Evolutionary conservation across 2,113 vertebrate genomes (phyloP), one percentile per base, ranked within the genome.

Genomic region (Microcebus ravelobensis): DNA sequence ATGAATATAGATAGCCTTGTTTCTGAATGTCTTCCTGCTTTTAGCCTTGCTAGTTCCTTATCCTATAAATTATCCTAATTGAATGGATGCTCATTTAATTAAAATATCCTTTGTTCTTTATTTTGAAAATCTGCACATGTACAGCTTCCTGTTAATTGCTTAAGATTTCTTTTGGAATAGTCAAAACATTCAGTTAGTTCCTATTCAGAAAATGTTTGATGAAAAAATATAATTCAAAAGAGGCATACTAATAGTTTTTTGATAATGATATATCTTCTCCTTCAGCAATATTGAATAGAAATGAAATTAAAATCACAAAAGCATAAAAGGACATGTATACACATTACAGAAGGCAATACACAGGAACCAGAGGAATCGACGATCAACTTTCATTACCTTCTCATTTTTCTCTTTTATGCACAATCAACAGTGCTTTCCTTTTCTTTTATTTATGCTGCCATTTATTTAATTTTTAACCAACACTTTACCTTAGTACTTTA

Each of bases 261-360:
- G 89, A 86, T 97, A 97, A 42, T 29, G 27, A 96, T 77, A 63
- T 52, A 89, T 96, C 73, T 59, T 94, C 61, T 96, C 59, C 86
- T 98, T 97, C 96, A 98, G 73, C n/a, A 97, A 48, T 63, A 94
- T 0, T 52, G 17, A 74, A 94, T 81, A 93, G 67, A 96, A 96
- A 91, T 84, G 93, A 98, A 98, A 97, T 91, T 79, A 97, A 96
- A 97, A 91, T 96, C 87, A 91, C 61, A 96, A 96, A 94, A 97
- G 86, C 25, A 87, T 55, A 94, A 97, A 76, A 91, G 97, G 71
- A 84, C 70, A 87, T 57, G 23, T 63, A 96, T 83, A 95, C 94
- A 36, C 50, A 96, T 97, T 95, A 90, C 25, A 42, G 23, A 90
- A 87, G 88, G 45, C 36, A 97, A 97, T 15, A 36, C 31, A 27